These are phyloP conservation scores for Macrobrachium rosenbergii DNA, from an alignment of 1,140 invertebrate species.

Conservation along the genomic window DNA sequence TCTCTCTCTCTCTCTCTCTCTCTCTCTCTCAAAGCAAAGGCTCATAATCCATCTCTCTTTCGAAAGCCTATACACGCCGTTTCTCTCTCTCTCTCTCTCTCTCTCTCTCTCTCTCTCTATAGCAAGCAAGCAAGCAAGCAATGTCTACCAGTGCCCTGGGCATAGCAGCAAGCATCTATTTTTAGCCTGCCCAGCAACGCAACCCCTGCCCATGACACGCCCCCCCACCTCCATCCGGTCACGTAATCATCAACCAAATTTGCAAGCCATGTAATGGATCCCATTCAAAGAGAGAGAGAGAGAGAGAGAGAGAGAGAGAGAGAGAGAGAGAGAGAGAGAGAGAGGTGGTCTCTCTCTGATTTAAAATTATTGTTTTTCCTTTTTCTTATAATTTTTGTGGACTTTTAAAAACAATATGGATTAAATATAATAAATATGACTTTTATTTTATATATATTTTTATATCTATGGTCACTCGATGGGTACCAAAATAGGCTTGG, in stretches of 20 bases:
- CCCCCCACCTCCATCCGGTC: neutral
- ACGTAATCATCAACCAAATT: neutral
- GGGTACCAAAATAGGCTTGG: neutral
- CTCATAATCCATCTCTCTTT: too few relatives aligned
- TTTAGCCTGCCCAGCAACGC: neutral
- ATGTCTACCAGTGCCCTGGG: neutral
- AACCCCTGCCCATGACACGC: neutral
- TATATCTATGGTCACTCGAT: neutral
- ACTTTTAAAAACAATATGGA: neutral
- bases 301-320: constrained; percentile 5
- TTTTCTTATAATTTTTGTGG: neutral
- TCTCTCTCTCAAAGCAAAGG: too few relatives aligned
- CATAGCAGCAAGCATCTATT: neutral
- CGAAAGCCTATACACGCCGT: too few relatives aligned
- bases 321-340: constrained; percentile 20
- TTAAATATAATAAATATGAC: neutral
- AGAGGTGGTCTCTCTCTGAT: neutral
- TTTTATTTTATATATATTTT: constrained; percentile 9
- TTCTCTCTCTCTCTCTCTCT: constrained; percentile 4
- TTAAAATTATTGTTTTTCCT: neutral
- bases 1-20: too few relatives aligned
- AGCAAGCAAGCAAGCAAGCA: neutral
- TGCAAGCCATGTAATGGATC: neutral
- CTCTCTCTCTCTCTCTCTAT: neutral
- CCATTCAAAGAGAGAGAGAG: neutral